Evolutionary conservation across 2,888 invertebrate species (phyloP), one percentile per base, ranked within the genome.

Genomic region (Drosophila dives): DNA sequence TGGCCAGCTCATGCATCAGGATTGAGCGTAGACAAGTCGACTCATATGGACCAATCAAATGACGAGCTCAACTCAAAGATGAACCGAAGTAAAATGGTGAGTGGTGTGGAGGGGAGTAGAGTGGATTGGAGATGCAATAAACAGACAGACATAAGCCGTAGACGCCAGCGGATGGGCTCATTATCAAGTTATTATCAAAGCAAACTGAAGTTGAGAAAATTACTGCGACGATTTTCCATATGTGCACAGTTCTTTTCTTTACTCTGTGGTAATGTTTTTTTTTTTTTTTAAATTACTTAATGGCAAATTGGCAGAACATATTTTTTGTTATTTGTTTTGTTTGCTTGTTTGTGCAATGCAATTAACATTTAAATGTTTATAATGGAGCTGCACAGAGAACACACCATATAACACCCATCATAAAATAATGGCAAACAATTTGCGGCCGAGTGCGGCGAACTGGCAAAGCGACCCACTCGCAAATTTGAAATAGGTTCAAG

Each of bases 111-210:
- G 7, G 12, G 20, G 38, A 23, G 62, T 32, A 23, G 38, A 51
- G 12, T 12, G 20, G 23, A 49, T 26, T 12, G 11, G 20, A 49
- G 17, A 36, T 38, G 34, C 34, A 15, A 36, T 56, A 48, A 15
- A 40, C 59, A 75, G 67, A 45, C 60, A 53, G 56, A 26, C 55
- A 62, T 32, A 34, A 48, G n/a, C 33, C 10, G 17, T 64, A 64
- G 63, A 66, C 63, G 80, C 71, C 66, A 64, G 59, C 82, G 84
- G 88, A 78, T 84, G 80, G 68, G 76, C 88, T 86, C 80, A 86
- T 87, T 87, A 87, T 85, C 77, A 72, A 71, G 81, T 79, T 83
- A 85, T 88, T 86, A 86, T 82, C 73, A 83, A 76, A 67, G 51
- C 51, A 32, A 80, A 42, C 36, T 74, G 29, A 49, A 59, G 80